These are phyloP conservation scores for Cynopterus brachyotis DNA, from an alignment of 2,113 vertebrate genomes.

Conservation along the genomic window DNA sequence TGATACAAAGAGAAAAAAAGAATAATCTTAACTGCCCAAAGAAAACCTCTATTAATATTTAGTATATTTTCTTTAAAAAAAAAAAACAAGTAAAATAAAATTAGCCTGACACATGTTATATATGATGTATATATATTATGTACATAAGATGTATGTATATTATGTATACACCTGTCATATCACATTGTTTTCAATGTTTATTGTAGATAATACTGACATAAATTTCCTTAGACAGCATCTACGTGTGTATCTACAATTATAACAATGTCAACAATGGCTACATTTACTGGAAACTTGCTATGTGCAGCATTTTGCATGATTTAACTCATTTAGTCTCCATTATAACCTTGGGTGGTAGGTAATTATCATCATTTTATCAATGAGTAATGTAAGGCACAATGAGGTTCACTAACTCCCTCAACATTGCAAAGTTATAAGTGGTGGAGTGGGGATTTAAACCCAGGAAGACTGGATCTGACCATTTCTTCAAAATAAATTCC, in stretches of 20 bases:
- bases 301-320: background rate
- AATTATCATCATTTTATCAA: background rate
- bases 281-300: background rate
- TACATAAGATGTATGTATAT: too few species aligned
- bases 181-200: background rate
- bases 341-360: background rate
- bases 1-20: background rate
- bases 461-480: background rate
- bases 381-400: background rate
- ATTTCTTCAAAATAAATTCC: background rate
- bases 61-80: conserved; percentile 16
- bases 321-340: background rate
- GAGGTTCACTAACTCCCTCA: background rate
- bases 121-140: background rate
- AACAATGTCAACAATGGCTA: background rate
- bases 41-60: background rate
- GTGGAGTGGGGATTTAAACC: background rate
- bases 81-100: background rate
- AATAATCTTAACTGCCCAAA: background rate
- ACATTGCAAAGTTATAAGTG: background rate
- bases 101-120: background rate
- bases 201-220: background rate
- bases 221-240: background rate
- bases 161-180: background rate
- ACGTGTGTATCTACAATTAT: background rate